Conservation (phyloP, 2,113 vertebrate species). For the Catharus bicknelli region DNA sequence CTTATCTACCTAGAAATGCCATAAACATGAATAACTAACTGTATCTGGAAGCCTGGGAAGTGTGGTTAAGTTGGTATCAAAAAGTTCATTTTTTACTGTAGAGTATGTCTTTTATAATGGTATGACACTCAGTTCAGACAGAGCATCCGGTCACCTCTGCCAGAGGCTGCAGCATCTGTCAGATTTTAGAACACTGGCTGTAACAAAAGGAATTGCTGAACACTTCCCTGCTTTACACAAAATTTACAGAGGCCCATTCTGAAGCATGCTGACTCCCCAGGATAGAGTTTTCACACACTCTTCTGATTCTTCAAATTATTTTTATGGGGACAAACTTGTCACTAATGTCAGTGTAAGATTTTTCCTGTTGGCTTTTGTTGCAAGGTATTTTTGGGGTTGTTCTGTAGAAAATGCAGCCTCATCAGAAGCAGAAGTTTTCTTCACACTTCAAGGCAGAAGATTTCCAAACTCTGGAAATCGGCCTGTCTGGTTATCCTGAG, state of each 20-base stretch:
- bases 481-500: background rate
- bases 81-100: background rate
- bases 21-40: background rate
- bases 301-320: background rate
- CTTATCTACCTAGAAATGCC: background rate
- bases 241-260: background rate
- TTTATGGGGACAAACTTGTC: background rate
- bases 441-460: background rate
- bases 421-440: background rate
- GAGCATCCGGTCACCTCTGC: background rate
- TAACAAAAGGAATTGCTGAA: background rate
- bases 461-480: background rate
- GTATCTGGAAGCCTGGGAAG: background rate
- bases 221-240: accelerated
- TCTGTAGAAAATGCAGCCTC: background rate
- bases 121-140: background rate
- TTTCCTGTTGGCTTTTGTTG: background rate
- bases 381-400: background rate
- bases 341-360: background rate
- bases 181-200: background rate
- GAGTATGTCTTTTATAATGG: accelerated
- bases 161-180: background rate
- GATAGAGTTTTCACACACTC: background rate
- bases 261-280: background rate
- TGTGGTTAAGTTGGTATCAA: background rate